Evolutionary conservation across 1,140 invertebrate species (phyloP).

Genomic region (Andricus grossulariae): DNA sequence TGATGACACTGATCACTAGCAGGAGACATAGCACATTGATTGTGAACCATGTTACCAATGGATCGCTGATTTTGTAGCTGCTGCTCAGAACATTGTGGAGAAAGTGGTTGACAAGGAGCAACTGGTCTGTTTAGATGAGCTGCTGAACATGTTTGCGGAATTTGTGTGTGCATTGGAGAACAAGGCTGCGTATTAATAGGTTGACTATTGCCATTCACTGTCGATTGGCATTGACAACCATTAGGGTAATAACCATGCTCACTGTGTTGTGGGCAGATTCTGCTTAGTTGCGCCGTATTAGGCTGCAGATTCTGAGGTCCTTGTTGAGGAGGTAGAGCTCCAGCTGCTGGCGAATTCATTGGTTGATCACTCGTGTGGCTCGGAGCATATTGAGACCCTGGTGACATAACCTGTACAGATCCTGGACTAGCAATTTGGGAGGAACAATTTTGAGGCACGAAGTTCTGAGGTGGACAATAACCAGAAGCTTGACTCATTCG

Average conservation of each 20-base stretch:
- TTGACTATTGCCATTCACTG: conserved; percentile 56
- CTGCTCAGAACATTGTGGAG: conserved; percentile 65
- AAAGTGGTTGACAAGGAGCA: conserved; percentile 60
- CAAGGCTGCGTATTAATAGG: conserved; percentile 50
- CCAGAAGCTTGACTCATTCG: conserved; percentile 58
- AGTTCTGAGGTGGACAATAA: conserved; percentile 64
- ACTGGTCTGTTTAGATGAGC: conserved; percentile 40
- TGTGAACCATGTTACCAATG: conserved; percentile 33
- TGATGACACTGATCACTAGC: conserved; percentile 50
- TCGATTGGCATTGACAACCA: conserved; percentile 60
- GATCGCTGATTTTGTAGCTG: conserved; percentile 51
- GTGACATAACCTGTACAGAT: conserved; percentile 66
- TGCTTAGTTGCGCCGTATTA: conserved; percentile 73
- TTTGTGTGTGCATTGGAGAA: conserved; percentile 51
- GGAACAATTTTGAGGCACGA: conserved; percentile 55
- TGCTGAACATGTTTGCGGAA: conserved; percentile 50
- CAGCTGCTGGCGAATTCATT: conserved; percentile 78
- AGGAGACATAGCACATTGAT: conserved; percentile 49
- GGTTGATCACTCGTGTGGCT: conserved; percentile 74
- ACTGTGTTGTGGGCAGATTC: conserved; percentile 72
- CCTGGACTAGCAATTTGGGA: conserved; percentile 65
- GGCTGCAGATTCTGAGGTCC: conserved; percentile 72
- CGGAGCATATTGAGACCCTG: conserved; percentile 67
- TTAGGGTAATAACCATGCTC: conserved; percentile 66
- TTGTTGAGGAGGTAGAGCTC: conserved; percentile 76